These are phyloP conservation scores for Pandion haliaetus DNA, from an alignment of 2,113 vertebrate genomes.

Conservation along the genomic window DNA sequence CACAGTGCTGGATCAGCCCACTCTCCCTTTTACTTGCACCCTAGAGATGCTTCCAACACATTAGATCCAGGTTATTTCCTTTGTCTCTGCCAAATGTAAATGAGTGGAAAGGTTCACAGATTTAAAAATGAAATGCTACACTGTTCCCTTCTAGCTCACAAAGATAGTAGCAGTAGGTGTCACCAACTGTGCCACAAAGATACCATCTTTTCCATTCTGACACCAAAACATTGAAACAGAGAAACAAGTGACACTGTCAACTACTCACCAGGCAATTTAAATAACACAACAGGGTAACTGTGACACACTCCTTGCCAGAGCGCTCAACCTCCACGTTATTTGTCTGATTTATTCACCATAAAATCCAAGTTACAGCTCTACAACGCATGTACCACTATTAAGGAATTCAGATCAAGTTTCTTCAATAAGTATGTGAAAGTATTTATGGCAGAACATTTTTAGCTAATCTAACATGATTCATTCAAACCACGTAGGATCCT, in stretches of 20 bases:
- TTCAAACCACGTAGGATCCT: background rate
- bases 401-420: background rate
- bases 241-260: background rate
- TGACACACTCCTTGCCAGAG: background rate
- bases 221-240: background rate
- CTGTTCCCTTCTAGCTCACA: background rate
- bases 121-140: constrained; percentile 3
- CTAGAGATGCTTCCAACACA: background rate
- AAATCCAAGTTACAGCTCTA: background rate
- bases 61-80: background rate
- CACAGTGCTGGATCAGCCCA: background rate
- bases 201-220: background rate
- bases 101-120: background rate
- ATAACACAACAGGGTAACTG: constrained; percentile 22
- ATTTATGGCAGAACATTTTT: background rate
- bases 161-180: background rate
- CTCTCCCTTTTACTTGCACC: background rate
- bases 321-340: background rate
- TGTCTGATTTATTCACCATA: background rate
- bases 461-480: background rate
- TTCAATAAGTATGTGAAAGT: background rate
- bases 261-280: constrained; percentile 27
- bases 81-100: background rate
- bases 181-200: constrained; percentile 19
- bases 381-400: background rate